Percentiles rank a stretch among this genome's conserved stretches.
Evolutionary conservation across 2,797 vertebrate genomes (phyloP).

Genomic region (Notamacropus eugenii): DNA sequence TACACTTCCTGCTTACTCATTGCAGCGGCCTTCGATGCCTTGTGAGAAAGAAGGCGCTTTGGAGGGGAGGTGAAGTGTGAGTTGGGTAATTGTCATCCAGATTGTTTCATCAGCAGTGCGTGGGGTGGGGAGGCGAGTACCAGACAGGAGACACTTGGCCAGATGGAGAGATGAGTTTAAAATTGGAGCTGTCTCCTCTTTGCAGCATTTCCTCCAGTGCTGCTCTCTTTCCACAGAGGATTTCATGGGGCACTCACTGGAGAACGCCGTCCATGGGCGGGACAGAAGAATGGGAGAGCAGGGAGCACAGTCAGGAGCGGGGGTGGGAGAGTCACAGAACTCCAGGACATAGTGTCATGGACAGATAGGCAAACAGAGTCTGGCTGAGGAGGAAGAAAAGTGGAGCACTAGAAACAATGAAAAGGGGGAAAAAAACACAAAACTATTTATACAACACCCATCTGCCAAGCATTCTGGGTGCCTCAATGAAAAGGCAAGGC

Average conservation of each 20-base stretch:
- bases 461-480: slow-evolving; percentile 62
- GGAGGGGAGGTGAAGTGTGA: slow-evolving; percentile 23
- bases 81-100: slow-evolving; percentile 64
- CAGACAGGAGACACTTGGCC: slow-evolving; percentile 65
- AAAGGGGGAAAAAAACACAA: slow-evolving; percentile 16
- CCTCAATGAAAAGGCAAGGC: slow-evolving; percentile 56
- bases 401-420: slow-evolving; percentile 10
- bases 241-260: not conserved
- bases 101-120: slow-evolving; percentile 66
- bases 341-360: not conserved
- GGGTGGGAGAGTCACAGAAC: not conserved
- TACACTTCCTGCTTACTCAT: slow-evolving; percentile 58
- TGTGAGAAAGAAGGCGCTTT: slow-evolving; percentile 37
- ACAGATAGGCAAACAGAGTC: not conserved
- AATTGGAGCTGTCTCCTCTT: slow-evolving; percentile 42
- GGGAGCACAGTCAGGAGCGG: not conserved
- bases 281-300: not conserved
- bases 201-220: not conserved
- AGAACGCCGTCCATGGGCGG: not conserved
- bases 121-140: slow-evolving; percentile 65
- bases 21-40: slow-evolving; percentile 26
- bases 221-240: slow-evolving; percentile 68
- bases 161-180: slow-evolving; percentile 65
- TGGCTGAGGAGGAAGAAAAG: slow-evolving; percentile 24
- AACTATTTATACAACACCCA: slow-evolving; percentile 67